Evolutionary conservation across 2,888 invertebrate genomes (phyloP).

Genomic region (Phrixothrix hirtus): DNA sequence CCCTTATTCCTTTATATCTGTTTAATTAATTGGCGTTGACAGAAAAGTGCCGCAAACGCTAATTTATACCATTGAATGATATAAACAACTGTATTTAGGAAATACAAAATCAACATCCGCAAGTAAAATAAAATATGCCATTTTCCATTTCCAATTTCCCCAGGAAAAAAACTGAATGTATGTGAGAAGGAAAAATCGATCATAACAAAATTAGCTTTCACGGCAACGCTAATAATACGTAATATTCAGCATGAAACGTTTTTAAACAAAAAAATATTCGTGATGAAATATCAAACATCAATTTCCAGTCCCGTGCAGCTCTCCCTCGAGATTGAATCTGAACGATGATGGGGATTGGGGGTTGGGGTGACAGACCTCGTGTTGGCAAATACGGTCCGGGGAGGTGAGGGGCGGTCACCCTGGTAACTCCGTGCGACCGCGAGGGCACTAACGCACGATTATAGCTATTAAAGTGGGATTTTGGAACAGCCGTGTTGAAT

Average conservation of each 20-base stretch:
- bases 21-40: too few species aligned
- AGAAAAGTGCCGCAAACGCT: too few species aligned
- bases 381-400: constrained; percentile 47
- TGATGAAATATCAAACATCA: constrained; percentile 43
- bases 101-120: not conserved
- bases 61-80: too few species aligned
- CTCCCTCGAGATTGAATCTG: constrained; percentile 45
- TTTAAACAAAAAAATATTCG: constrained; percentile 39
- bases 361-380: constrained; percentile 41
- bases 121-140: not conserved
- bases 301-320: constrained; percentile 41
- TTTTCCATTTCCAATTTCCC: constrained; percentile 6
- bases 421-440: constrained; percentile 50
- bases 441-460: constrained; percentile 52
- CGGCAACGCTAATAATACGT: constrained; percentile 27
- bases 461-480: constrained; percentile 54
- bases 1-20: too few species aligned
- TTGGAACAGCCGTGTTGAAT: constrained; percentile 46
- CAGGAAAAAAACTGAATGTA: constrained; percentile 1
- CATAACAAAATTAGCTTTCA: constrained; percentile 26
- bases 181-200: constrained; percentile 21
- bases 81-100: too few species aligned
- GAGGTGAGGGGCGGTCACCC: constrained; percentile 48
- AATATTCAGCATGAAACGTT: constrained; percentile 33
- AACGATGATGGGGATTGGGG: constrained; percentile 38